Evolutionary conservation across 2,797 vertebrate genomes (phyloP).

Genomic region (Columba guinea): DNA sequence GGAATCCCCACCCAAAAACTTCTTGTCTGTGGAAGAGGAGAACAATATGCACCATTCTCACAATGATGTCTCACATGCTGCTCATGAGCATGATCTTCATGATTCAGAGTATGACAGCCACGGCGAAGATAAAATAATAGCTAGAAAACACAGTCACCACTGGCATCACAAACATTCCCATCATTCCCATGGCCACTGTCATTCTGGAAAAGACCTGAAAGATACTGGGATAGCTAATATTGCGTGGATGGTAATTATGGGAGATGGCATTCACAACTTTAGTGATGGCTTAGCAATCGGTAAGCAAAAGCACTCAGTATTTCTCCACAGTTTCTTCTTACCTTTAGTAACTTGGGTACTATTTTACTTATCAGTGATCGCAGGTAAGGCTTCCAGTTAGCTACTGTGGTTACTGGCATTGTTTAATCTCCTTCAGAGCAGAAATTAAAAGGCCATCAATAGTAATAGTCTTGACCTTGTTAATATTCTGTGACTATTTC

Average conservation of each 20-base stretch:
- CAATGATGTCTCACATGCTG: conserved; percentile 62
- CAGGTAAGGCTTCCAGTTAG: background rate
- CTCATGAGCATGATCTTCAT: conserved; percentile 68
- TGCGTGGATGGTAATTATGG: conserved; percentile 99
- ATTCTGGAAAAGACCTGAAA: conserved; percentile 96
- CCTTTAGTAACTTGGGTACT: background rate
- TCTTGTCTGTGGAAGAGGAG: conserved; percentile 76
- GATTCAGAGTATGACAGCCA: conserved; percentile 74
- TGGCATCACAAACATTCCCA: conserved; percentile 84
- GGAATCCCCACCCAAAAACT: conserved; percentile 84
- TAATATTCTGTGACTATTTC: background rate
- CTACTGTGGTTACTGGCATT: background rate
- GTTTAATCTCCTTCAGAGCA: background rate
- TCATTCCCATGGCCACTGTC: conserved; percentile 94
- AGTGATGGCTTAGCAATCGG: conserved; percentile 98
- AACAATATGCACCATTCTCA: conserved; percentile 64
- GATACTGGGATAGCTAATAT: conserved; percentile 96
- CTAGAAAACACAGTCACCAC: conserved; percentile 81
- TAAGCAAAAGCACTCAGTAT: conserved; percentile 66
- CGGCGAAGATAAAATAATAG: conserved; percentile 65
- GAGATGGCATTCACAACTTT: conserved; percentile 99
- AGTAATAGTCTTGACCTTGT: background rate
- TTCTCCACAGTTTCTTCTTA: conserved; percentile 1
- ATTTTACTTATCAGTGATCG: background rate
- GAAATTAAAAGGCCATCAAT: background rate